These are phyloP conservation scores for Drosophila parthenogenetica DNA, from an alignment of 2,888 invertebrate species.

Conservation along the genomic window DNA sequence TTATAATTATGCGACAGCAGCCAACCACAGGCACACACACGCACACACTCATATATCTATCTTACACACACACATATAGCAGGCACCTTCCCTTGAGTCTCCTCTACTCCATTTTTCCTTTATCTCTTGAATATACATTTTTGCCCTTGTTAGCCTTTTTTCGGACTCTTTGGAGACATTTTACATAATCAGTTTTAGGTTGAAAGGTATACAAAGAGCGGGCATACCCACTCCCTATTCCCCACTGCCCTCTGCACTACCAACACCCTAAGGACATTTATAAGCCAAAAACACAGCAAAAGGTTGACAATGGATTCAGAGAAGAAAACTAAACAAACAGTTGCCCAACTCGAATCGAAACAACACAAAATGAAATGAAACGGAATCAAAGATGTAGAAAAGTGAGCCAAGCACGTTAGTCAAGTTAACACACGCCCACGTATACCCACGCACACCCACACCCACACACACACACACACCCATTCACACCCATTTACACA, in stretches of 20 bases:
- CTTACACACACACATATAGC: not conserved
- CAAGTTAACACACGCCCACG: conserved; percentile 1
- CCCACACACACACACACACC: not conserved
- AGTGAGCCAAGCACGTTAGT: not conserved
- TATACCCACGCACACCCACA: not conserved
- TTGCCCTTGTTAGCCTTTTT: conserved; percentile 23
- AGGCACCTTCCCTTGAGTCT: not conserved
- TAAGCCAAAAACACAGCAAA: conserved; percentile 4
- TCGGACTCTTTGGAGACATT: conserved; percentile 17
- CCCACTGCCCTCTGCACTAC: too few species aligned
- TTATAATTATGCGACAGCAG: conserved; percentile 69
- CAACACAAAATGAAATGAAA: not conserved
- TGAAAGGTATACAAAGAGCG: not conserved
- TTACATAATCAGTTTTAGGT: conserved; percentile 20
- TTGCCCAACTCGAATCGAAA: conserved; percentile 1
- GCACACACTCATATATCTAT: too few species aligned
- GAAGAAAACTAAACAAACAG: conserved; percentile 5
- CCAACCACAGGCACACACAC: not conserved
- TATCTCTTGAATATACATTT: not conserved
- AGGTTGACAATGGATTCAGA: conserved; percentile 12
- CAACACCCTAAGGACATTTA: not conserved
- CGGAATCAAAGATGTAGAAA: conserved; percentile 14
- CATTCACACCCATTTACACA: not conserved
- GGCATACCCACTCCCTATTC: not conserved
- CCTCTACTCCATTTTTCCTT: not conserved